Conservation (phyloP, 2,888 invertebrate genomes). For the Epirrhoe tristata region DNA sequence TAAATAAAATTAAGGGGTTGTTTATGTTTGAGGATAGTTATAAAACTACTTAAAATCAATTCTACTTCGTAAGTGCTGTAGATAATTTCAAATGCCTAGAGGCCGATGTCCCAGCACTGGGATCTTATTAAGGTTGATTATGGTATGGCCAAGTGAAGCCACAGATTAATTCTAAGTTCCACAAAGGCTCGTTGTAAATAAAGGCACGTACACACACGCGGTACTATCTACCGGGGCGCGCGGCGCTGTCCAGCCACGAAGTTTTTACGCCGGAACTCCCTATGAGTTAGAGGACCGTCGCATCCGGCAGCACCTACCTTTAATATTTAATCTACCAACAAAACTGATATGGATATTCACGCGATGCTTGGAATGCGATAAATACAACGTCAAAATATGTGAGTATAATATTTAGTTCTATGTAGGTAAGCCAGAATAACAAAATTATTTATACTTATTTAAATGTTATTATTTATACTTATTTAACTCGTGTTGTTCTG, state of each 20-base stretch:
- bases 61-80: no score
- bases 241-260: constrained; percentile 62
- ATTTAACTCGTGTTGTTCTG: neutral
- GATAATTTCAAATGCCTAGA: no score
- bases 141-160: neutral
- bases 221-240: constrained; percentile 59
- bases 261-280: constrained; percentile 78
- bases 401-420: constrained; percentile 20
- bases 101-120: neutral
- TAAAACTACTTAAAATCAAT: no score
- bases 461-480: neutral
- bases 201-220: constrained; percentile 58
- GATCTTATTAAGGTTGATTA: neutral
- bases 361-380: constrained; percentile 38
- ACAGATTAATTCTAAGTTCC: constrained; percentile 15
- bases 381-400: constrained; percentile 17
- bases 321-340: constrained; percentile 57
- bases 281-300: constrained; percentile 75
- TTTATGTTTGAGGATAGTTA: no score
- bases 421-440: neutral
- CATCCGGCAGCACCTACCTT: constrained; percentile 64
- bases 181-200: constrained; percentile 61
- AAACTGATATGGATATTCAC: constrained; percentile 49
- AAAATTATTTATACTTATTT: neutral
- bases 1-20: no score